Evolutionary conservation across 2,797 vertebrate genomes (phyloP).

Genomic region (Halcyon chelicuti): DNA sequence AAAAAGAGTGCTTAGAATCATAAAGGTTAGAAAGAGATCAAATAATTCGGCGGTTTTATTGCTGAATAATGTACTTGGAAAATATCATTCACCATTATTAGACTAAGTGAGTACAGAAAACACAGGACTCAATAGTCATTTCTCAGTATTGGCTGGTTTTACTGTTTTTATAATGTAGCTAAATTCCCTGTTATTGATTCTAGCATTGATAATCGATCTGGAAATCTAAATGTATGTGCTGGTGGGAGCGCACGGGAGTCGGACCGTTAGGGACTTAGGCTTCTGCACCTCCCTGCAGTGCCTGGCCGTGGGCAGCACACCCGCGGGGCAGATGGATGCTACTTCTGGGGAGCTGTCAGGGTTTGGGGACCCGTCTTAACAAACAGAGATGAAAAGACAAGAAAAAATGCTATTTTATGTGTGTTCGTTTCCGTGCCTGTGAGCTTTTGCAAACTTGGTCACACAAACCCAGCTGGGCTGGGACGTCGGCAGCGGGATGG

Average conservation of each 20-base stretch:
- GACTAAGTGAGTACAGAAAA: conserved; percentile 70
- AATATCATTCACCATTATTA: conserved; percentile 68
- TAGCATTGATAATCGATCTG: conserved; percentile 70
- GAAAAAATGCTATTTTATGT: neutral
- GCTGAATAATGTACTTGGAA: conserved; percentile 76
- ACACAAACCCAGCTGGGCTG: neutral
- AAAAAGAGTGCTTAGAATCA: conserved; percentile 65
- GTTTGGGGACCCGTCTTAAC: neutral
- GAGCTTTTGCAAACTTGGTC: neutral
- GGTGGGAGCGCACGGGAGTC: neutral
- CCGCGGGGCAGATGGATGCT: neutral
- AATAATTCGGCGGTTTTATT: conserved; percentile 73
- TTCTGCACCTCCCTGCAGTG: neutral
- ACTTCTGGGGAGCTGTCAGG: neutral
- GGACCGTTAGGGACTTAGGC: neutral
- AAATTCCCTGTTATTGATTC: conserved; percentile 75
- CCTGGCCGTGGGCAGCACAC: neutral
- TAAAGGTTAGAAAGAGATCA: conserved; percentile 72
- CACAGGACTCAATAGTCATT: conserved; percentile 71
- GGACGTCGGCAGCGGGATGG: neutral
- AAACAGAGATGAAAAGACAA: neutral
- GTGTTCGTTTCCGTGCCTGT: neutral
- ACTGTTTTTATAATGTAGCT: conserved; percentile 67
- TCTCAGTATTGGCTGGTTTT: conserved; percentile 72
- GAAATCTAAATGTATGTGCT: conserved; percentile 62